A percentile compares a stretch with the other conserved stretches of the same genome.
Evolutionary conservation across 2,113 vertebrate genomes (phyloP).

Genomic region (Lampris incognitus): DNA sequence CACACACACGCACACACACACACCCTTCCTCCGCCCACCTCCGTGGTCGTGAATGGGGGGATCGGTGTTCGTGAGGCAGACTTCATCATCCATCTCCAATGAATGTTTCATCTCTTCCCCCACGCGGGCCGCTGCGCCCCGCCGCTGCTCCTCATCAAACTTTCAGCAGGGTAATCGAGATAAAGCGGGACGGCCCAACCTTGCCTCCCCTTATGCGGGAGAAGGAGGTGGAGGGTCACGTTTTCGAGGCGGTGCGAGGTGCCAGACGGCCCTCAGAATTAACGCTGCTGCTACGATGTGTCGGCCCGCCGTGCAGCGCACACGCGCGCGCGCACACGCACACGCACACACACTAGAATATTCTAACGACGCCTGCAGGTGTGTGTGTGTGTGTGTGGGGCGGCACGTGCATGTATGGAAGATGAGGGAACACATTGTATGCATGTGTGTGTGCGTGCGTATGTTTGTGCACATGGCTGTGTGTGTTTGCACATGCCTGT

Average conservation of each 20-base stretch:
- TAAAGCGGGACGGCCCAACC: constrained; percentile 69
- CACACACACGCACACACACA: neutral
- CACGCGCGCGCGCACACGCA: too few relatives aligned
- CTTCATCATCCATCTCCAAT: constrained; percentile 66
- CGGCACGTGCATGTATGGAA: constrained; percentile 7
- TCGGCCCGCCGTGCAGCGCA: neutral
- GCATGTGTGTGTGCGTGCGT: neutral
- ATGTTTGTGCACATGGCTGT: neutral
- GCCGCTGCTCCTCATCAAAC: constrained; percentile 69
- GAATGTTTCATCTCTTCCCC: constrained; percentile 75
- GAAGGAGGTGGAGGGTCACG: constrained; percentile 45
- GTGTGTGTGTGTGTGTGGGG: neutral
- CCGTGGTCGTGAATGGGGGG: neutral
- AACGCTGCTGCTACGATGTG: constrained; percentile 12
- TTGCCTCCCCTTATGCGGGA: constrained; percentile 20
- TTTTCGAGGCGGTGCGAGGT: constrained; percentile 61
- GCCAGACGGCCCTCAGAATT: constrained; percentile 54
- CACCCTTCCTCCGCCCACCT: neutral
- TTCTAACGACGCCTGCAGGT: constrained; percentile 11
- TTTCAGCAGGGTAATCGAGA: constrained; percentile 80
- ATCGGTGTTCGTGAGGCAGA: constrained; percentile 34
- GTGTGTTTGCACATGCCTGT: neutral
- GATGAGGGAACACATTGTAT: neutral
- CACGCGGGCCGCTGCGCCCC: constrained; percentile 47
- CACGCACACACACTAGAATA: constrained; percentile 29